These are phyloP conservation scores for Haplochromis vanheusdeni DNA, from an alignment of 2,113 vertebrate species.

Conservation along the genomic window DNA sequence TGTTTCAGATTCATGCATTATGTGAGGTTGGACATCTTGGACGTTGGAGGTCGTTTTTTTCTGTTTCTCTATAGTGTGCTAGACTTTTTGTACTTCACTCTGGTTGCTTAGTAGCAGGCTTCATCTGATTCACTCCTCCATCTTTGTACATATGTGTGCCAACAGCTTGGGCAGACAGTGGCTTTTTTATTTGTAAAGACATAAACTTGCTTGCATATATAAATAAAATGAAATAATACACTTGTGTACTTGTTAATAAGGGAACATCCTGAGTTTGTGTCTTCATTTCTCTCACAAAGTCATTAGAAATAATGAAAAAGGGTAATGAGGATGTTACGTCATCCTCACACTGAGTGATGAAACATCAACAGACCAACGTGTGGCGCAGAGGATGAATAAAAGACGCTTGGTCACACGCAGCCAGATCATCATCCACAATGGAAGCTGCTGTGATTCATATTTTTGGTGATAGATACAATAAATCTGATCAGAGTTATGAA, in stretches of 20 bases:
- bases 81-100: conserved; percentile 77
- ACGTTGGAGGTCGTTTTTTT: conserved; percentile 4
- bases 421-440: neutral
- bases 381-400: neutral
- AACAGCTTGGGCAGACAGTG: conserved; percentile 91
- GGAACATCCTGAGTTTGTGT: conserved; percentile 33
- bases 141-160: conserved; percentile 99
- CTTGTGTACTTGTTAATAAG: conserved; percentile 89
- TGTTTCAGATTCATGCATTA: conserved; percentile 49
- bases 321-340: neutral
- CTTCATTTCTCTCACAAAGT: conserved; percentile 24
- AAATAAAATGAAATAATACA: conserved; percentile 81
- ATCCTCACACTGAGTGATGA: neutral
- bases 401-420: neutral
- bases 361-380: neutral
- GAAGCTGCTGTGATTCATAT: neutral
- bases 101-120: conserved; percentile 96
- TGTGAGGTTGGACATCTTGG: conserved; percentile 75
- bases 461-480: neutral
- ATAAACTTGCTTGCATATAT: conserved; percentile 97
- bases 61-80: conserved; percentile 79
- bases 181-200: conserved; percentile 96
- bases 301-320: neutral
- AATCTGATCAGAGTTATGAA: neutral
- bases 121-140: conserved; percentile 75